Percentiles rank a stretch among this genome's conserved stretches.
These are phyloP conservation scores for zebrafish (Danio rerio) DNA, from an alignment of 2,113 vertebrate species.

Conservation along the genomic window DNA sequence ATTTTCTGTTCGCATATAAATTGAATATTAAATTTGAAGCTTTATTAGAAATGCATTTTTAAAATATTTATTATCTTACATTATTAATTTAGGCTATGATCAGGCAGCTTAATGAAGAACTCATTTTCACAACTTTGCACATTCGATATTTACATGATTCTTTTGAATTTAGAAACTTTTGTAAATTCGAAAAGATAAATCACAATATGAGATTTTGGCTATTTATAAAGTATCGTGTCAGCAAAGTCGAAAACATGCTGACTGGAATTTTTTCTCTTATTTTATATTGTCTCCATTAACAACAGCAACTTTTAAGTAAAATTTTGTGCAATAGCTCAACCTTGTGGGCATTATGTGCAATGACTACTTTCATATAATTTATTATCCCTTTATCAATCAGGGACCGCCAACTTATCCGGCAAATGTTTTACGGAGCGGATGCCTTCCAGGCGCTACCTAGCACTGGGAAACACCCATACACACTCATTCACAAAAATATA, in stretches of 20 bases:
- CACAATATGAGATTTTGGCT: background rate
- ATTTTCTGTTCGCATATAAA: slow-evolving; percentile 47
- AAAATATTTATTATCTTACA: background rate
- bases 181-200: background rate
- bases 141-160: no score
- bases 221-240: background rate
- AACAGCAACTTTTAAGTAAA: background rate
- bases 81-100: background rate
- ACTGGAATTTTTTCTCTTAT: background rate
- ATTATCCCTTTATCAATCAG: no score
- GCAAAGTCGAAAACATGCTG: background rate
- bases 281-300: background rate
- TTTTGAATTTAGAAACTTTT: background rate
- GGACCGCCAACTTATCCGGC: no score
- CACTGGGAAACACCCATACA: no score
- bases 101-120: background rate
- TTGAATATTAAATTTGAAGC: slow-evolving; percentile 46
- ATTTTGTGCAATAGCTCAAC: slow-evolving; percentile 22
- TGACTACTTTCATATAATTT: background rate
- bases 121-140: background rate
- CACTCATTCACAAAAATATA: no score
- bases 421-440: no score
- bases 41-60: slow-evolving; percentile 37
- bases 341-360: slow-evolving; percentile 25
- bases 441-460: no score